These are phyloP conservation scores for Acrocephalus scirpaceus DNA, from an alignment of 2,797 vertebrate genomes.

Conservation along the genomic window DNA sequence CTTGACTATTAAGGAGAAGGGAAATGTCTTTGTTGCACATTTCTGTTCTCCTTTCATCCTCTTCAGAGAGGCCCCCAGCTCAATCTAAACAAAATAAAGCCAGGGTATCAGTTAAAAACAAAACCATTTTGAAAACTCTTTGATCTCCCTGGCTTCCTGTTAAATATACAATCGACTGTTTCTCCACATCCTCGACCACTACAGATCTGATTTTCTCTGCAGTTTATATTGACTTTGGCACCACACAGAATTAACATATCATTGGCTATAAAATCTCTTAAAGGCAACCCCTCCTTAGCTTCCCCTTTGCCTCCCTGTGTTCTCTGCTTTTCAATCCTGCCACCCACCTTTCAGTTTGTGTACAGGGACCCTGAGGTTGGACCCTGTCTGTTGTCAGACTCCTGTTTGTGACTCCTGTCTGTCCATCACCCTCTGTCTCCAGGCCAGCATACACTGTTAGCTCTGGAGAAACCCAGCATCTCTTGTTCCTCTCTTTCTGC, in stretches of 20 bases:
- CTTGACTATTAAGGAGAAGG: slow-evolving; percentile 67
- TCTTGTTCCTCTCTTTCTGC: background rate
- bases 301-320: background rate
- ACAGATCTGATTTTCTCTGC: slow-evolving; percentile 22
- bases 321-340: background rate
- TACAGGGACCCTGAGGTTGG: background rate
- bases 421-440: background rate
- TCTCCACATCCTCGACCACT: slow-evolving; percentile 31
- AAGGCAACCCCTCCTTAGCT: background rate
- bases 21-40: slow-evolving; percentile 67
- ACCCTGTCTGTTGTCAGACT: background rate
- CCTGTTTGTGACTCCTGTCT: background rate
- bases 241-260: background rate
- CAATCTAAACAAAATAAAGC: slow-evolving; percentile 65
- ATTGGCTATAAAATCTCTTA: background rate
- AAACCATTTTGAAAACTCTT: slow-evolving; percentile 46
- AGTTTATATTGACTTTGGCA: slow-evolving; percentile 38
- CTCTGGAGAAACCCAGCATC: background rate
- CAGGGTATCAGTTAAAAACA: slow-evolving; percentile 64
- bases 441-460: background rate
- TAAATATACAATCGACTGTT: slow-evolving; percentile 17
- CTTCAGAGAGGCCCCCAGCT: slow-evolving; percentile 50
- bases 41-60: slow-evolving; percentile 59
- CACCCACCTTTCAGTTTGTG: background rate
- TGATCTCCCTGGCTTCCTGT: slow-evolving; percentile 65